Conservation (phyloP, 2,888 invertebrate genomes). For the Mythimna albipuncta region DNA sequence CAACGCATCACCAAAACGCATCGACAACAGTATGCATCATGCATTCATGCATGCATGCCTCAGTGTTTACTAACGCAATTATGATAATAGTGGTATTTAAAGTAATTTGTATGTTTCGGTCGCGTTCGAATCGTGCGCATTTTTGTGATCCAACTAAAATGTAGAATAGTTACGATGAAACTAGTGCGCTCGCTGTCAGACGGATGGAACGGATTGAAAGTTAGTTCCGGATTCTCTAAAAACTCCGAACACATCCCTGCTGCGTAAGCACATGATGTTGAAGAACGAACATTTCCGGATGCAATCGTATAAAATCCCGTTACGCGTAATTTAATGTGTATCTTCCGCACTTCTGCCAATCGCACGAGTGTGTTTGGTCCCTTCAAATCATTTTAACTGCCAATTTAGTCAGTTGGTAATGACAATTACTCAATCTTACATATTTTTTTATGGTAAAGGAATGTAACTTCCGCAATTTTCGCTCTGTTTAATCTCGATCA, state of each 20-base stretch:
- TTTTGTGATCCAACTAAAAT: constrained; percentile 43
- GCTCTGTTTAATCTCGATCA: constrained; percentile 59
- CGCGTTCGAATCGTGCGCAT: constrained; percentile 35
- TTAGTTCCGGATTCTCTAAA: constrained; percentile 48
- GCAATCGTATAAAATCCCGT: constrained; percentile 39
- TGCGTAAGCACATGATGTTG: constrained; percentile 48
- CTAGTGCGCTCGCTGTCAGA: constrained; percentile 45
- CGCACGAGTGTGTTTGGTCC: constrained; percentile 17
- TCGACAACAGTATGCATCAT: constrained; percentile 24
- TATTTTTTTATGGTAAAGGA: constrained; percentile 39
- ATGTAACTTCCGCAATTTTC: constrained; percentile 59
- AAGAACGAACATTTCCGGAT: constrained; percentile 47
- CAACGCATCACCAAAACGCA: constrained; percentile 15
- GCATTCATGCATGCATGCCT: constrained; percentile 28
- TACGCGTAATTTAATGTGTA: constrained; percentile 19
- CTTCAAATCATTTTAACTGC: constrained; percentile 21
- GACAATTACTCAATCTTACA: constrained; percentile 40
- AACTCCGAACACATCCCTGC: constrained; percentile 59
- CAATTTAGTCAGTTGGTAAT: constrained; percentile 20
- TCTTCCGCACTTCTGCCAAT: constrained; percentile 41
- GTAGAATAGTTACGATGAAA: constrained; percentile 46
- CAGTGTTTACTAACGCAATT: constrained; percentile 31
- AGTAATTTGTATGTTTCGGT: constrained; percentile 44
- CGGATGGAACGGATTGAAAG: constrained; percentile 54
- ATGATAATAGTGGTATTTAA: constrained; percentile 40